Percentiles rank a stretch among this genome's conserved stretches.
Evolutionary conservation across 2,797 vertebrate species (phyloP).

Genomic region (Phyllotis vaccarum): DNA sequence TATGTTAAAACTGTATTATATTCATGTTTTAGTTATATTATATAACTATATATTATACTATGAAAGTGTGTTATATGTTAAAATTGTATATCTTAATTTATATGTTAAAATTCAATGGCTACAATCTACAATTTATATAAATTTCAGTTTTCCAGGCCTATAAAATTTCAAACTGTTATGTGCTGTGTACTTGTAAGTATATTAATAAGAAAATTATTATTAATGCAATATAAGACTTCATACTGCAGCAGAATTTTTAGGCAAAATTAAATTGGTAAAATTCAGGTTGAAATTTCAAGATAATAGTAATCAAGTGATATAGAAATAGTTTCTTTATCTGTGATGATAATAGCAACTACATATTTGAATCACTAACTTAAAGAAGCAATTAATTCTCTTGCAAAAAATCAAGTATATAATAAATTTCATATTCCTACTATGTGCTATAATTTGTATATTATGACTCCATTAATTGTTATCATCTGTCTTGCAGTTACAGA

Average conservation of each 20-base stretch:
- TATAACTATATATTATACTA: background rate
- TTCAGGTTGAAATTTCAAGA: conserved; percentile 17
- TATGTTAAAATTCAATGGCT: conserved; percentile 44
- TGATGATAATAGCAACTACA: background rate
- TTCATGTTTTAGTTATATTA: background rate
- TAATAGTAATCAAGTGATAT: background rate
- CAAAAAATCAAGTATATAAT: background rate
- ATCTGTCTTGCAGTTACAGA: background rate
- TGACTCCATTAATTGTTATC: background rate
- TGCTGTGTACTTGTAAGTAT: background rate
- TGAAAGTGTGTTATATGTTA: background rate
- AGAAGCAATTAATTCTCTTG: conserved; percentile 32
- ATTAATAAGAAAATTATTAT: conserved; percentile 23
- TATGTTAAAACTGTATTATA: background rate
- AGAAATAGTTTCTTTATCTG: background rate
- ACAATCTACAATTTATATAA: background rate
- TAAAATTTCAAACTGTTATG: conserved; percentile 16
- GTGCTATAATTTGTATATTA: background rate
- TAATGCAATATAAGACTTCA: conserved; percentile 8
- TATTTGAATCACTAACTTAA: background rate
- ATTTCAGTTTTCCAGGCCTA: background rate
- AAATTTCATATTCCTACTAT: background rate
- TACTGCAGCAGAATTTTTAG: conserved; percentile 25
- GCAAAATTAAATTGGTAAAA: conserved; percentile 50
- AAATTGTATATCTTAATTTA: background rate